Conservation (phyloP, 2,797 vertebrate genomes). For the Yasuhikotakia modesta region DNA sequence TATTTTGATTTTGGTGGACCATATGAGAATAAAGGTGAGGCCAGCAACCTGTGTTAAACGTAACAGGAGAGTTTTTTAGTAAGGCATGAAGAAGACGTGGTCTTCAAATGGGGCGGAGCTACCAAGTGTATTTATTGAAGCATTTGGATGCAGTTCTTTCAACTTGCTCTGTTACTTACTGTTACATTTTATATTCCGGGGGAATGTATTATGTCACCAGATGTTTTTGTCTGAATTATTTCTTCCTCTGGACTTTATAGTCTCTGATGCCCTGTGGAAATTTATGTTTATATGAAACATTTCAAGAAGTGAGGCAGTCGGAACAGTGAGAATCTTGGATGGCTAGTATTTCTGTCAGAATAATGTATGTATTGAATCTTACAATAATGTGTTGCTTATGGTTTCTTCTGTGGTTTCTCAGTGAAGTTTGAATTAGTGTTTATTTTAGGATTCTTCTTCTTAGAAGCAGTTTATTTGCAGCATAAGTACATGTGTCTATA, state of each 20-base stretch:
- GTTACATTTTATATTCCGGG: conserved; percentile 5
- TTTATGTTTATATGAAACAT: neutral
- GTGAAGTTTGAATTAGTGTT: neutral
- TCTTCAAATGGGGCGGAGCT: conserved; percentile 24
- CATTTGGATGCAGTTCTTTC: conserved; percentile 54
- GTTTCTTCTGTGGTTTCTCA: neutral
- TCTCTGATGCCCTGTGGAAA: neutral
- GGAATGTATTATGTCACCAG: conserved; percentile 37
- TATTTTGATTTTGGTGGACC: conserved; percentile 75
- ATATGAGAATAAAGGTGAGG: conserved; percentile 60
- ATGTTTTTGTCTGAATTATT: neutral
- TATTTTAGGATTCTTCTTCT: neutral
- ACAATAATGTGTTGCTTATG: neutral
- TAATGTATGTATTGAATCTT: conserved; percentile 14
- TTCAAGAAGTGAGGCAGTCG: neutral
- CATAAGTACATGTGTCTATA: no score
- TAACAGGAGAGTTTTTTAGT: neutral
- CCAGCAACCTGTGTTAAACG: conserved; percentile 42
- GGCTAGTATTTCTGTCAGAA: neutral
- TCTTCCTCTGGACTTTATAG: conserved; percentile 49
- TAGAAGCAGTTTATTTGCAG: no score
- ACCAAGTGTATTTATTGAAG: conserved; percentile 69
- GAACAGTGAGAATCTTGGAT: neutral
- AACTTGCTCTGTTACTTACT: neutral
- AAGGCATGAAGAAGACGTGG: conserved; percentile 19